Evolutionary conservation across 2,797 vertebrate species (phyloP), one percentile per base, ranked within the genome.

Genomic region (Hozukius guyotensis): DNA sequence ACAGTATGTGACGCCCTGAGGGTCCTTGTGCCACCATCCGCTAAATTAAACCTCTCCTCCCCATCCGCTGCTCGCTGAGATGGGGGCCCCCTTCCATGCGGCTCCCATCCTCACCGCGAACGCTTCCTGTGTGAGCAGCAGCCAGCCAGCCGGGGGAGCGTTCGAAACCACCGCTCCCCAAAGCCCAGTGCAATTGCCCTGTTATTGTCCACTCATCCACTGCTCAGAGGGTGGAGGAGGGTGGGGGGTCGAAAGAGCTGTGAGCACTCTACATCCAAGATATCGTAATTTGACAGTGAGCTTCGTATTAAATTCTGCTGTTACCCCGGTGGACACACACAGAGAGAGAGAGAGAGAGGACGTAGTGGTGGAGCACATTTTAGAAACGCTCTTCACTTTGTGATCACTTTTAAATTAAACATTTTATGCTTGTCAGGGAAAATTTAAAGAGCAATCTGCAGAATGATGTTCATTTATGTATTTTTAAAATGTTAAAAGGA

Each of bases 101-200:
- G 49, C 29, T 34, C n/a, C 13, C 29, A 10, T 55, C 49, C n/a
- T 69, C 29, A 10, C 18, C 7, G 27, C 18, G 8, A n/a, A n/a
- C 20, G 20, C 49, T n/a, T 8, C 49, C 49, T 52, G 20, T 14
- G 27, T n/a, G 46, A 52, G 27, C 55, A 24, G n/a, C 52, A 36
- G 31, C 61, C 32, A 16, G 42, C 27, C 29, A 1, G 49, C 29
- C 72, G 82, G 84, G 86, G 89, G 82, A 87, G 86, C 72, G 53
- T 88, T 94, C 75, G 6, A 52, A 93, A 79, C 81, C 78, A 55
- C 75, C 52, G 22, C 80, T 95, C 95, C 95, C 95, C 74, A 92
- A 96, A 95, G 94, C 96, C 95, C 95, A 95, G 90, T 87, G 93
- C 95, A 96, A 96, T 96, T 96, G 95, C 93, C 94, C 95, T 88